Evolutionary conservation across 2,888 invertebrate species (phyloP), one percentile per base, ranked within the genome.

Genomic region (Eurois occulta): DNA sequence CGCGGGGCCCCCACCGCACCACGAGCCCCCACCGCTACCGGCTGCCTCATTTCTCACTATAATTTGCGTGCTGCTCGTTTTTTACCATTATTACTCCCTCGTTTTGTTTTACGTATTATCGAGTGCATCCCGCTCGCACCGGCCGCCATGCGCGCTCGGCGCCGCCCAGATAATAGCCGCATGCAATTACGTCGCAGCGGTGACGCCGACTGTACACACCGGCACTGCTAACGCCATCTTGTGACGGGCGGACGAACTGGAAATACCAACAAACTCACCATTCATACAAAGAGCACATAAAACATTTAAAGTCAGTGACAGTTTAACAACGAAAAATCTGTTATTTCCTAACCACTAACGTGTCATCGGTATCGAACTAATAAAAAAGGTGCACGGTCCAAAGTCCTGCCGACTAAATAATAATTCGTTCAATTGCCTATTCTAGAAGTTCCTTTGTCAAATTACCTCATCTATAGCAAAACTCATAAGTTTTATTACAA

Each of bases 51-150:
- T 96, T 96, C 96, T 96, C 97, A 96, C 96, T 96, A 96, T 96
- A 96, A 96, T 96, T 96, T 96, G 96, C 96, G 96, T 96, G 96
- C 90, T 95, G 95, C 94, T 96, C 95, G 96, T 96, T 96, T 96
- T 96, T 96, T 96, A 96, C 95, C 95, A 96, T 97, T 96, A 96
- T 96, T 96, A 96, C 96, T 96, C 95, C 96, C 97, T 95, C 96
- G 96, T 96, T 96, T 96, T 96, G 96, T 96, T 96, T 96, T 96
- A 96, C 96, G 96, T 96, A 95, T 96, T 96, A 96, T 96, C 96
- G 96, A 96, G 96, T 96, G 96, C 96, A 96, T 96, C 96, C 96
- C 96, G 96, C 96, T 96, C 96, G 95, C 97, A 96, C 96, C 94
- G 95, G 95, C 96, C 95, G 96, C 96, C 96, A 96, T 96, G 95